Evolutionary conservation across 64 coral and sea anemone species (phyloP).

Genomic region (Trachythela sp.): DNA sequence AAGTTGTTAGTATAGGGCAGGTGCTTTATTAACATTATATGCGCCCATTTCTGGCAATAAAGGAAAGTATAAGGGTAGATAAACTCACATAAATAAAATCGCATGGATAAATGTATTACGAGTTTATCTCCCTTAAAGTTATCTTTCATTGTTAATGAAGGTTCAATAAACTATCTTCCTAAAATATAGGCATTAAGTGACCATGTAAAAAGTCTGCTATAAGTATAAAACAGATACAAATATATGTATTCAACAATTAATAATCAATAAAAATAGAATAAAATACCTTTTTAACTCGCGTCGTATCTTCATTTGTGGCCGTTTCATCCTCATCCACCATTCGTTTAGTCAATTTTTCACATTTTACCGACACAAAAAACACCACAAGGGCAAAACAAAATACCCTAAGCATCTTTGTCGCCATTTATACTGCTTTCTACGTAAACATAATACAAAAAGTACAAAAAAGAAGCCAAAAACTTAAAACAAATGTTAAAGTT

Average conservation of each 20-base stretch:
- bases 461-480: neutral
- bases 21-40: too few relatives aligned
- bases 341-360: neutral
- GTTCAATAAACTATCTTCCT: neutral
- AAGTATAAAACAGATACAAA: too few relatives aligned
- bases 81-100: too few relatives aligned
- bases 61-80: too few relatives aligned
- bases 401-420: neutral
- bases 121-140: too few relatives aligned
- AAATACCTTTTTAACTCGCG: constrained; percentile 17
- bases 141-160: too few relatives aligned
- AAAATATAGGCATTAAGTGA: neutral
- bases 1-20: too few relatives aligned
- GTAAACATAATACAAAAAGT: constrained; percentile 3
- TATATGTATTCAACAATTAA: neutral
- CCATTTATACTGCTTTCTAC: neutral
- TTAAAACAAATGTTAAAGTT: neutral
- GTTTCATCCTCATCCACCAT: neutral
- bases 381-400: neutral
- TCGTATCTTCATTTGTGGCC: neutral
- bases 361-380: neutral
- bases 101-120: too few relatives aligned
- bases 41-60: too few relatives aligned
- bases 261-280: too few relatives aligned
- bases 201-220: neutral